Evolutionary conservation across 2,113 vertebrate genomes (phyloP).

Genomic region (Phoxinus phoxinus): DNA sequence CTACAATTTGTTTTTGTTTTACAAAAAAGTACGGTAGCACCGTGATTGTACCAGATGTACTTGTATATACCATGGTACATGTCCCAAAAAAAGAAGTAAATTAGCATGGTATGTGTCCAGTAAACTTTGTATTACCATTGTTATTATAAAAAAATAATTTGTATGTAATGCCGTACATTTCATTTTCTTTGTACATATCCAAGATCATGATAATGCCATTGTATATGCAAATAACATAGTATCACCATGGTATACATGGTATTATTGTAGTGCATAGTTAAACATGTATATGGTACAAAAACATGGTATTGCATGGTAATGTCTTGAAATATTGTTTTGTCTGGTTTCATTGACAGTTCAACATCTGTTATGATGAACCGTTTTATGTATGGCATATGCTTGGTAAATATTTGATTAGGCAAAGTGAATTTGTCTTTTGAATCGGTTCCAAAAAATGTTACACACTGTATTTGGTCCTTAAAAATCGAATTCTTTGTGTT

Average conservation of each 20-base stretch:
- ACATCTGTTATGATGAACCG: background rate
- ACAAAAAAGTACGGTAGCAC: background rate
- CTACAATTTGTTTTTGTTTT: too few species aligned
- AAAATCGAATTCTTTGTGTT: background rate
- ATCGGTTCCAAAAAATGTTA: background rate
- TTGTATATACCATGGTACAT: background rate
- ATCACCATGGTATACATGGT: background rate
- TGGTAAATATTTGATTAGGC: background rate
- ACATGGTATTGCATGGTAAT: background rate
- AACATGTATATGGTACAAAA: background rate
- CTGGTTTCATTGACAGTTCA: background rate
- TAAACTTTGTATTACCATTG: too few species aligned
- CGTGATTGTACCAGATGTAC: too few species aligned
- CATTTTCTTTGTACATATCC: background rate
- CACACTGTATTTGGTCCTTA: background rate
- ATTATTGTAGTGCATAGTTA: background rate
- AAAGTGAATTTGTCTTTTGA: background rate
- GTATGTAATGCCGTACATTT: too few species aligned
- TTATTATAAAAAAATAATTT: too few species aligned
- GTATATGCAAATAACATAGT: background rate
- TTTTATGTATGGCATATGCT: background rate
- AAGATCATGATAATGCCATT: too few species aligned
- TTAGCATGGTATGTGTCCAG: background rate
- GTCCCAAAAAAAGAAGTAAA: background rate
- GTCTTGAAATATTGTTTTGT: background rate